Base-by-base conservation (phyloP, 1,140 invertebrate genomes). In the Trissolcus basalis region DNA sequence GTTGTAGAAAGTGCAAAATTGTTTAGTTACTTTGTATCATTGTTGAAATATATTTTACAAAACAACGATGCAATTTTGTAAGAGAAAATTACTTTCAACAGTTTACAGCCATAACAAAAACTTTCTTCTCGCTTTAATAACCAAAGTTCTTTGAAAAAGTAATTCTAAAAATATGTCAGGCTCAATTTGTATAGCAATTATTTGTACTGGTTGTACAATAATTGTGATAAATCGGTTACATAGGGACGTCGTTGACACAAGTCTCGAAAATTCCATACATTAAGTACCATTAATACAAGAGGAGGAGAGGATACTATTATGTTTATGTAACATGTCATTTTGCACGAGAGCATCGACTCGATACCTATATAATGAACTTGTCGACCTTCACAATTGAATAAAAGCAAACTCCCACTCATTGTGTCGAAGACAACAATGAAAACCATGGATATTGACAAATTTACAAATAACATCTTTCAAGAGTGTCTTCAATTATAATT, bases 261-360 rank as follows among this genome's bases (percentile, higher is more conserved):
- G 55, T 73, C 51, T 35, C 45, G 51, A 55, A 75, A 75, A 75
- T 68, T 68, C 58, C 43, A 27, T 27, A 27, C 19, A 27, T 27
- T 27, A 27, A 27, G 2, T 11, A 55, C 56, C 56, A 43, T 54
- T 58, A 71, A 63, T 39, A 51, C 41, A 48, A 58, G 63, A 58
- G 53, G 33, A 14, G 54, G 32, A 43, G 55, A 51, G 65, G 58
- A 61, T 36, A 50, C 33, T 12, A 63, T 56, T 59, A 60, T 59
- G 41, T 74, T 74, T 67, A 74, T 61, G 56, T 67, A 74, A 74
- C 71, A 61, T 68, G 71, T 67, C 71, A 74, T 75, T 75, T 51
- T 68, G 36, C 59, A 68, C 56, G 59, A 68, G 71, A 75, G 59
- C 64, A 64, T 75, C 59, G 64, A 68, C 59, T 69, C 53, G 59